phyloP scores from a whole-genome alignment of 2,797 vertebrate genomes.

The Paratrypauchen microcephalus region DNA sequence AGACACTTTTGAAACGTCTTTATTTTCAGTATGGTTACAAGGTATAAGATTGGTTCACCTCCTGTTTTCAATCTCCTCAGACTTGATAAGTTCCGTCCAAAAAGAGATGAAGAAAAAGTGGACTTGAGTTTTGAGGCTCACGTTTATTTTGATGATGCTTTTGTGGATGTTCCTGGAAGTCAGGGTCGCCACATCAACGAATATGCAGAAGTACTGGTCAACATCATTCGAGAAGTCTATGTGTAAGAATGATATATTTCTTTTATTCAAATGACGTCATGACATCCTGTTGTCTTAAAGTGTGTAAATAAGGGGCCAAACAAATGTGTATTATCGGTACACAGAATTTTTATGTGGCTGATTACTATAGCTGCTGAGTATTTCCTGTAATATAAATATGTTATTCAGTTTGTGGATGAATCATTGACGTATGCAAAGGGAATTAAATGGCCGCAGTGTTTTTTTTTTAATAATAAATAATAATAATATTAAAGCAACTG shows the following conservation, averaged over 20 bases:
- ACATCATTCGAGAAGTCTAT: slow-evolving; percentile 60
- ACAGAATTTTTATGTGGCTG: too few relatives aligned
- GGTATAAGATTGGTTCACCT: neutral
- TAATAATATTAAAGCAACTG: too few relatives aligned
- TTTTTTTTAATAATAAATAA: too few relatives aligned
- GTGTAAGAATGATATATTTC: slow-evolving; percentile 41
- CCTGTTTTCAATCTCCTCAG: slow-evolving; percentile 30
- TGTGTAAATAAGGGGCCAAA: too few relatives aligned
- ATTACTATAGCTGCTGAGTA: too few relatives aligned
- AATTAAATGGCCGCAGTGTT: too few relatives aligned
- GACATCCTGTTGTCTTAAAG: too few relatives aligned
- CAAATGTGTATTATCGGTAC: too few relatives aligned
- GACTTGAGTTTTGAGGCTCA: slow-evolving; percentile 70
- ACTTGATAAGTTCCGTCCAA: slow-evolving; percentile 66
- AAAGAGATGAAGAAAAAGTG: neutral
- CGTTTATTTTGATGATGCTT: slow-evolving; percentile 74
- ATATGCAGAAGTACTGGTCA: slow-evolving; percentile 59
- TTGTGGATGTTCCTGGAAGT: slow-evolving; percentile 26
- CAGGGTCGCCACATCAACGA: slow-evolving; percentile 49
- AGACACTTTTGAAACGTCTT: neutral
- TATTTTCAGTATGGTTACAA: slow-evolving; percentile 9
- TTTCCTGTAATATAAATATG: too few relatives aligned
- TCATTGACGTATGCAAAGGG: too few relatives aligned
- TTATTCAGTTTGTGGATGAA: too few relatives aligned
- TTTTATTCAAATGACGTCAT: neutral